Evolutionary conservation across 2,113 vertebrate genomes (phyloP), one percentile per base, ranked within the genome.

Genomic region (Apistogramma diplotaenia): DNA sequence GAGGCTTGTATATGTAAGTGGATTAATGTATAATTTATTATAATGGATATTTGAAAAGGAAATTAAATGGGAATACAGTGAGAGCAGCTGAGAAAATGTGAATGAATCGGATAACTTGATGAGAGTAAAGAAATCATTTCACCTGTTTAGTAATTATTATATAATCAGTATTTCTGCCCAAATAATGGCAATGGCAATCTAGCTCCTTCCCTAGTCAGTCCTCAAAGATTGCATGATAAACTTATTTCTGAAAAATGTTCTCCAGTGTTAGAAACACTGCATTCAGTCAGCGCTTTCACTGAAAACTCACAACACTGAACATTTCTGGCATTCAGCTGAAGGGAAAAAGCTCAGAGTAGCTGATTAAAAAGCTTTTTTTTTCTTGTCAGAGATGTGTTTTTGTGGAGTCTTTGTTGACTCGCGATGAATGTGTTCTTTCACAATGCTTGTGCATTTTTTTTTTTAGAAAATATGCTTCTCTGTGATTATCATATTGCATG

Each of bases 31-130:
- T 57, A 27, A 78, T 62, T 58, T 54, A 37, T 54, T 33, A 31
- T 33, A 67, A 67, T 49, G 13, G 43, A 67, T 27, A 29, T 78
- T 40, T 74, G 25, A 73, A 55, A 78, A 25, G 53, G 40, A 73
- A 79, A 53, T 76, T 33, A 72, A 82, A 49, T 40, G 21, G 27
- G 57, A 73, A 62, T 29, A 57, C 73, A 59, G 10, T 29, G 72
- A 62, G 15, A 81, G 7, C 11, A 56, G 37, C 55, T 16, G 25
- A 21, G 25, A 61, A 60, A 73, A 37, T 37, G 13, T 13, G 29
- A 27, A 75, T 9, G 35, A 53, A 19, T 76, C 9, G 54, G 11
- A 71, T 61, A 4, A 59, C 67, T 82, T 89, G 54, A 83, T 61
- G 15, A 27, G 37, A 62, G 51, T 81, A 62, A 73, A 54, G 13